Base-by-base conservation (phyloP, 1,140 invertebrate genomes). In the Hycleus cichorii region DNA sequence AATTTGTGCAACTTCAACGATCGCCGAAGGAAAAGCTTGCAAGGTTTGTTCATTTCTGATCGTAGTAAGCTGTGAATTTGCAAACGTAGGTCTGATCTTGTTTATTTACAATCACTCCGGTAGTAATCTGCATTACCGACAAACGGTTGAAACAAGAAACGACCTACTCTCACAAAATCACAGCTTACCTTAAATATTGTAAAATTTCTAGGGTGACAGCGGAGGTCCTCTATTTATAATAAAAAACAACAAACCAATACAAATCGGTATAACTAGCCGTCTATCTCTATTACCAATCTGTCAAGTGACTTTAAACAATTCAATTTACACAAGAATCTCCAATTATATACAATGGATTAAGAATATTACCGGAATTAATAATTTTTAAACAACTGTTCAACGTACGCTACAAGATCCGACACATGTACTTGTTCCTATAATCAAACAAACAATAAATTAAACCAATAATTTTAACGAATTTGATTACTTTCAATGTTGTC, bases 401-500 rank as follows among this genome's bases (percentile, higher is more conserved):
- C 69, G 64, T 80, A 76, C 45, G 73, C 60, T 39, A 74, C 66
- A 51, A 82, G 64, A 49, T 77, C 65, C 32, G 74, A 71, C 32
- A 82, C 68, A 65, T 81, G 80, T 49, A 81, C 72, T 61, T 76
- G 71, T 65, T 82, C 78, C 59, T 71, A 64, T 26, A 78, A 66
- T 32, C 32, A 61, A 18, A 18, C 18, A 18, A 18, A 63, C 25
- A 58, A 61, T 25, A 47, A 43, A 58, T 47, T 47, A 43, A 42
- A 11, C 47, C 49, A 47, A 48, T 52, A 49, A 51, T 47, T 54
- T 39, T 26, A 47, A 59, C 39, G 18, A 57, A 49, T 10, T 18
- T 45, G 39, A 38, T 45, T 69, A 78, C 80, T 71, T 79, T 76
- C 32, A 90, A 73, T 55, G 85, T 87, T 3, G 89, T 91, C 65